Evolutionary conservation across 2,797 vertebrate genomes (phyloP).

Genomic region (Takifugu rubripes): DNA sequence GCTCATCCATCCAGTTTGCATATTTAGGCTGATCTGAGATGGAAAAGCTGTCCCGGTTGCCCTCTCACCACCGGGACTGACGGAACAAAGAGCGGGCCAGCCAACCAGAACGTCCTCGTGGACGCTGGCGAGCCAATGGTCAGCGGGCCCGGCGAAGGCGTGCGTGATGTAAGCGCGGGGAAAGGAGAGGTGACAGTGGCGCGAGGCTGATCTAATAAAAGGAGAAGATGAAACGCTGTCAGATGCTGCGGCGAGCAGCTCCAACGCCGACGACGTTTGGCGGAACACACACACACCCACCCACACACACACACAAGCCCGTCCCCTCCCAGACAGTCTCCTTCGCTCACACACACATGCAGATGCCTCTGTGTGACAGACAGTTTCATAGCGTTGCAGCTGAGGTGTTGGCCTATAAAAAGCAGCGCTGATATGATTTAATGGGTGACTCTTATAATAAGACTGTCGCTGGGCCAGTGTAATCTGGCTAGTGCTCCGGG

Average conservation of each 20-base stretch:
- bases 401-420: constrained; percentile 79
- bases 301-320: constrained; percentile 57
- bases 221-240: constrained; percentile 75
- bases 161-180: constrained; percentile 64
- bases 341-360: constrained; percentile 23
- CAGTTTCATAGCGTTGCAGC: constrained; percentile 69
- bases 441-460: constrained; percentile 78
- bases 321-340: constrained; percentile 59
- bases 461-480: constrained; percentile 72
- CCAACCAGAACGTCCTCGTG: constrained; percentile 56
- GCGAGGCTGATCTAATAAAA: constrained; percentile 76
- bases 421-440: constrained; percentile 80
- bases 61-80: constrained; percentile 22
- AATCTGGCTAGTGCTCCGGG: constrained; percentile 75
- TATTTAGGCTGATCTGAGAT: constrained; percentile 32
- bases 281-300: constrained; percentile 66
- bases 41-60: constrained; percentile 37
- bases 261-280: constrained; percentile 67
- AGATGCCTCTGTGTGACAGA: constrained; percentile 49
- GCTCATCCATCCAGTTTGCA: constrained; percentile 30
- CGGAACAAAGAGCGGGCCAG: constrained; percentile 41
- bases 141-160: constrained; percentile 11
- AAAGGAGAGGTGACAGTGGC: constrained; percentile 72
- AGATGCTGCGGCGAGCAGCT: constrained; percentile 62
- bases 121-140: constrained; percentile 37